These are phyloP conservation scores for Timandra comae DNA, from an alignment of 2,888 invertebrate genomes.

Conservation along the genomic window DNA sequence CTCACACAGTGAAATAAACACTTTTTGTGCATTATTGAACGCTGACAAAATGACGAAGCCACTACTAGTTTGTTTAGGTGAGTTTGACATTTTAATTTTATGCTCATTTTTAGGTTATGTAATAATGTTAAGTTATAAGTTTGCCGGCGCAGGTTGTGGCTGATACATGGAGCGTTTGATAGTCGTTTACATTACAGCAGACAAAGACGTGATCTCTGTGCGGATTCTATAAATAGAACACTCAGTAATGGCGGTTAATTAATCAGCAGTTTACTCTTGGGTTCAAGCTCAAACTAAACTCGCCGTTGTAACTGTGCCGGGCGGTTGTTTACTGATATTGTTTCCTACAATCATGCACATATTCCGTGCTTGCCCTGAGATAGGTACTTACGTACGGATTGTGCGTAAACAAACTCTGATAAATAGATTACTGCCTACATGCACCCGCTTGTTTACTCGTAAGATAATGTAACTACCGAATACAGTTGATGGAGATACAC, in stretches of 20 bases:
- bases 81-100: conserved; percentile 36
- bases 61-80: conserved; percentile 48
- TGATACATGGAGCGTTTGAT: conserved; percentile 40
- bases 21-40: conserved; percentile 44
- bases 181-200: conserved; percentile 65
- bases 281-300: conserved; percentile 53
- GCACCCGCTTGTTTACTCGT: conserved; percentile 12
- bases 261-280: conserved; percentile 66
- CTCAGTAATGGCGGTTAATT: conserved; percentile 67
- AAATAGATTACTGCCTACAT: conserved; percentile 17
- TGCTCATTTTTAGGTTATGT: conserved; percentile 49
- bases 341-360: conserved; percentile 33
- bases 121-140: conserved; percentile 54
- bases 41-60: conserved; percentile 50
- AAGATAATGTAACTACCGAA: conserved; percentile 3
- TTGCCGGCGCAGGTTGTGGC: conserved; percentile 34
- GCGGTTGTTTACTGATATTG: conserved; percentile 27
- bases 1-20: conserved; percentile 43
- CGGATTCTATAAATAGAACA: conserved; percentile 68
- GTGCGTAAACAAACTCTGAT: conserved; percentile 31
- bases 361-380: conserved; percentile 30
- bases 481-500: too few relatives aligned
- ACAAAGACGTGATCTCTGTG: conserved; percentile 73
- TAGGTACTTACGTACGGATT: conserved; percentile 20
- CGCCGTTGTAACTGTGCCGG: conserved; percentile 27